Evolutionary conservation across 2,797 vertebrate species (phyloP), one percentile per base, ranked within the genome.

Genomic region (Cuculus canorus): DNA sequence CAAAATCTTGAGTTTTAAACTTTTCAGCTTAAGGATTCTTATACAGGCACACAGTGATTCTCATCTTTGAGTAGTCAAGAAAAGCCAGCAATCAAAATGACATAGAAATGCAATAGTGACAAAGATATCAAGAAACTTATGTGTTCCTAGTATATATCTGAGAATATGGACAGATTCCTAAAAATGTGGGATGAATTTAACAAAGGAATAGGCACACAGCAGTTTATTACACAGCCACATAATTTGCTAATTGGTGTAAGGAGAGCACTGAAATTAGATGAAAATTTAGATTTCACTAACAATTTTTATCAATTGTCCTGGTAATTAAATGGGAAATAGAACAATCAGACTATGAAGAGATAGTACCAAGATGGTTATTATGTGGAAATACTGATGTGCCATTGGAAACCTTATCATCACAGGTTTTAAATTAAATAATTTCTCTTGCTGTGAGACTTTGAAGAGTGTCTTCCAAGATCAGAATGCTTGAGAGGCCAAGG

Each of bases 271-370:
- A 81, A 64, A 43, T 66, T 25, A 28, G 9, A 15, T 19, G 17
- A 79, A 15, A 95, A 93, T 73, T 66, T 47, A 73, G 39, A 94
- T 92, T 95, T 96, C 69, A 82, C 35, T 94, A 95, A 87, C 12
- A 81, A 6, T 24, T 27, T 87, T 61, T 84, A 92, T 85, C 95
- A 94, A 93, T 92, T 81, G 94, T 3, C 39, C 72, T 37, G 3
- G 22, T 90, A 95, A 89, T 94, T 88, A 94, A 94, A 90, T 86
- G 57, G 43, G 93, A 95, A 93, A 23, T 2, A 89, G 23, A 32
- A 28, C 28, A 86, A 68, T 64, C 45, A 91, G 56, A 92, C 59
- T 86, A 77, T 71, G 45, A 82, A 77, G 61, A 56, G 43, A 84
- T 35, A 85, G 18, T 79, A 80, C 63, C 92, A 81, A 95, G 45